Evolutionary conservation across 2,113 vertebrate species (phyloP), one percentile per base, ranked within the genome.

Genomic region (Trematocara variabile): DNA sequence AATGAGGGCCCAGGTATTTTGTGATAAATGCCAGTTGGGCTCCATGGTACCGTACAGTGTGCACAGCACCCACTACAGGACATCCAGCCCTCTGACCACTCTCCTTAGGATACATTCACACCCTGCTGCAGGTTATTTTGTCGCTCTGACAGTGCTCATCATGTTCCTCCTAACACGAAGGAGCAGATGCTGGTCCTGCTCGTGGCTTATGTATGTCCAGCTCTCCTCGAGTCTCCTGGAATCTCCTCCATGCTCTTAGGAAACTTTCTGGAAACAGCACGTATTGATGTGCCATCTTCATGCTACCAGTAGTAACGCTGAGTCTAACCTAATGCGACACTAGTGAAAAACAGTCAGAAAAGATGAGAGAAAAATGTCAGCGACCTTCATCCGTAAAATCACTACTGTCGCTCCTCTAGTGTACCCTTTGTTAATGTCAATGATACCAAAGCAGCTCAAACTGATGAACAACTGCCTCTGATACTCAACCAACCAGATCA

Each of bases 321-420:
- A 34, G 30, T 34, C 30, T 1, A 60, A 5, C 5, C 16, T n/a
- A 60, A 60, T 34, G 56, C 30, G 2, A n/a, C 56, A 60, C 30
- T 34, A 4, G 2, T 60, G 30, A 39, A 65, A 39, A 65, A 65
- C 6, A n/a, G n/a, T n/a, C n/a, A 37, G n/a, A 39, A 65, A 20
- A 20, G 60, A 65, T 20, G 60, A 65, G 60, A 37, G 18, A 65
- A 20, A 39, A 39, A 22, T 2, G 10, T 65, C 34, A 65, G 34
- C 11, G 4, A 20, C 34, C 34, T 68, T 39, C 34, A 68, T 39
- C 60, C 22, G 34, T 68, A 68, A 39, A 39, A 39, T 39, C n/a
- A 39, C n/a, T 65, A 0, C 60, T 20, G 58, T 37, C 5, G 5
- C 0, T 5, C 58, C 33, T 37, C 18, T 37, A 1, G 4, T 30